Evolutionary conservation across 2,797 vertebrate genomes (phyloP).

Genomic region (Melanotaenia nigrans): DNA sequence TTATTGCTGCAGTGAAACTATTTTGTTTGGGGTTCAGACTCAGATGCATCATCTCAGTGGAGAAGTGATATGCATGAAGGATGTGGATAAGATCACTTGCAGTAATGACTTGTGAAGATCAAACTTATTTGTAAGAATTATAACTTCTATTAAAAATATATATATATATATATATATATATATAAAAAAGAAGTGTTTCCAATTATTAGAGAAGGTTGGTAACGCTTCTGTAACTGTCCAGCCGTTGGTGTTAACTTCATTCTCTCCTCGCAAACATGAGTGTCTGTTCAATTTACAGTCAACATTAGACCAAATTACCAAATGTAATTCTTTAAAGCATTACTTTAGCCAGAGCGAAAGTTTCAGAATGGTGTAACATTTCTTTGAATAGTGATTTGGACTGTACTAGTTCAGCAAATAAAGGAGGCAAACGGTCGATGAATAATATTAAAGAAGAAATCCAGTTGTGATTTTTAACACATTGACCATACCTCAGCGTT

Average conservation of each 20-base stretch:
- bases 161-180: background rate
- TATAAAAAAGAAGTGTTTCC: background rate
- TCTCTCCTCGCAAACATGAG: background rate
- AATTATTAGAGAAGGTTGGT: background rate
- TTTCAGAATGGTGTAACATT: slow-evolving; percentile 11
- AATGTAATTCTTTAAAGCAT: background rate
- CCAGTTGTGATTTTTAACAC: slow-evolving; percentile 49
- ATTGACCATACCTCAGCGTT: slow-evolving; percentile 33
- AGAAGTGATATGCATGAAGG: too few relatives aligned
- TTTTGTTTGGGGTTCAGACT: too few relatives aligned
- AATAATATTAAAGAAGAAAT: slow-evolving; percentile 52
- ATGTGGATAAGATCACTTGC: too few relatives aligned
- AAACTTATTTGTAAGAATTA: background rate
- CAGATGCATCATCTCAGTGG: too few relatives aligned
- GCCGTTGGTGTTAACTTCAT: background rate
- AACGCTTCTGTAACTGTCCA: background rate
- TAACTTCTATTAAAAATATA: background rate
- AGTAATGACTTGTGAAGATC: background rate
- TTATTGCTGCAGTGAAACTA: too few relatives aligned
- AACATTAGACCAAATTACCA: background rate
- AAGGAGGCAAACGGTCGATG: slow-evolving; percentile 23
- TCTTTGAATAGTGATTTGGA: slow-evolving; percentile 11
- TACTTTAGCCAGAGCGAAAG: background rate
- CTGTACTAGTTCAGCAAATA: slow-evolving; percentile 33
- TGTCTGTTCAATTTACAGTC: slow-evolving; percentile 14